Conservation (phyloP, 2,888 invertebrate species). For the Leptopilina drosophilae region DNA sequence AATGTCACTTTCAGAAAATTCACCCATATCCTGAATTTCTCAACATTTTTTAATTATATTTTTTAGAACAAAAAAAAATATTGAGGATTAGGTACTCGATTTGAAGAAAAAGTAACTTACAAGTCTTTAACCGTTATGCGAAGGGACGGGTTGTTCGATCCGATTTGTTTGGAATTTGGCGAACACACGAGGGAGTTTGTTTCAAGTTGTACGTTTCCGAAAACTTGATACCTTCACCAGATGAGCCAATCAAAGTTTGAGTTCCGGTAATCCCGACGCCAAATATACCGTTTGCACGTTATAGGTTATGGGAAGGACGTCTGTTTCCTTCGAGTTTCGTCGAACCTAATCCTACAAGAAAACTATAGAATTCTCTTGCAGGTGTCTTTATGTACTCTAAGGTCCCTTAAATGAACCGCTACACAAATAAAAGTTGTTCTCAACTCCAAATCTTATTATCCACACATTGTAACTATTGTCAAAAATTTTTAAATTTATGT, state of each 20-base stretch:
- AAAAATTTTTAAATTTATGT: too few species aligned
- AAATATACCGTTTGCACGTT: constrained; percentile 71
- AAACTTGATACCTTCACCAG: constrained; percentile 72
- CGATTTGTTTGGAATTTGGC: constrained; percentile 38
- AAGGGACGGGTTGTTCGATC: constrained; percentile 50
- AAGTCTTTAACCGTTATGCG: constrained; percentile 15
- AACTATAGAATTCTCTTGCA: neutral
- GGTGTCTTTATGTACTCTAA: constrained; percentile 13
- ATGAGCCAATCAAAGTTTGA: constrained; percentile 74
- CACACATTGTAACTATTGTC: neutral
- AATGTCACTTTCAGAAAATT: too few species aligned
- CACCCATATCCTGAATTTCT: too few species aligned
- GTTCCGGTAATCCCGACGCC: constrained; percentile 71
- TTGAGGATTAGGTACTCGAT: constrained; percentile 45
- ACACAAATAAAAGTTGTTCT: neutral
- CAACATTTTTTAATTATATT: too few species aligned
- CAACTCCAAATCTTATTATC: neutral
- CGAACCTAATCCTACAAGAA: constrained; percentile 58
- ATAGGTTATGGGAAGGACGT: constrained; percentile 64
- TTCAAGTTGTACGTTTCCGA: constrained; percentile 58
- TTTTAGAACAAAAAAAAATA: too few species aligned
- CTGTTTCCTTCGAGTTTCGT: constrained; percentile 62
- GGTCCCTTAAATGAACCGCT: neutral
- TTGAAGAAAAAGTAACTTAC: constrained; percentile 36
- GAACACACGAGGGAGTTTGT: constrained; percentile 28